These are phyloP conservation scores for Drepanosiphum platanoidis DNA, from an alignment of 2,888 invertebrate species.

Conservation along the genomic window DNA sequence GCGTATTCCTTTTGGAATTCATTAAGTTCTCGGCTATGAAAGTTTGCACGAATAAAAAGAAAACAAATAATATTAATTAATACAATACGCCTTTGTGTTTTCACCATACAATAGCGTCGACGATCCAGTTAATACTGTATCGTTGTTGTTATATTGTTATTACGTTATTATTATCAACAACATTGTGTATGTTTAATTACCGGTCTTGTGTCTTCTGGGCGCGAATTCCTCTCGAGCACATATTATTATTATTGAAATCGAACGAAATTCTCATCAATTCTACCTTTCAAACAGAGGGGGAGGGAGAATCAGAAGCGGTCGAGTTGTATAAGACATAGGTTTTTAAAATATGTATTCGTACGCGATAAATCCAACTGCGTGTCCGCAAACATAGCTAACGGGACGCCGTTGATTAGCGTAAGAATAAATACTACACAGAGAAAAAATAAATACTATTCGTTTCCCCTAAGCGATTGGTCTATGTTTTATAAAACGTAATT, in stretches of 20 bases:
- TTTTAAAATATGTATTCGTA: neutral
- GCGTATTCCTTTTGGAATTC: neutral
- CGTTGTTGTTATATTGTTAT: neutral
- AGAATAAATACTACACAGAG: neutral
- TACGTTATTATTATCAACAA: slow-evolving; percentile 1
- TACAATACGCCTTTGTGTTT: slow-evolving; percentile 28
- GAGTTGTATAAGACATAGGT: neutral
- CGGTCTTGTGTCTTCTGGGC: slow-evolving; percentile 47
- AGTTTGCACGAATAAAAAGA: slow-evolving; percentile 29
- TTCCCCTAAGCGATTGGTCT: neutral
- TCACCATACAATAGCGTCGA: slow-evolving; percentile 2
- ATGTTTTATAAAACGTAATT: neutral
- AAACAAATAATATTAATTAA: slow-evolving; percentile 21
- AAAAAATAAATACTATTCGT: neutral
- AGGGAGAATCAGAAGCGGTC: neutral
- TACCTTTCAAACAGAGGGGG: neutral
- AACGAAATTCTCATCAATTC: neutral
- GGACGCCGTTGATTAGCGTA: too few relatives aligned
- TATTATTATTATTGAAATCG: too few relatives aligned
- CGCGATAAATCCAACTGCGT: neutral
- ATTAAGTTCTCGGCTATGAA: slow-evolving; percentile 4
- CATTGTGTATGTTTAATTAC: slow-evolving; percentile 50
- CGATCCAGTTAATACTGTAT: slow-evolving; percentile 4
- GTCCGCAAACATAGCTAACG: too few relatives aligned
- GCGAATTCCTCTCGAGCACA: slow-evolving; percentile 10